Evolutionary conservation across 2,888 invertebrate species (phyloP).

Genomic region (Leucozona laternaria): DNA sequence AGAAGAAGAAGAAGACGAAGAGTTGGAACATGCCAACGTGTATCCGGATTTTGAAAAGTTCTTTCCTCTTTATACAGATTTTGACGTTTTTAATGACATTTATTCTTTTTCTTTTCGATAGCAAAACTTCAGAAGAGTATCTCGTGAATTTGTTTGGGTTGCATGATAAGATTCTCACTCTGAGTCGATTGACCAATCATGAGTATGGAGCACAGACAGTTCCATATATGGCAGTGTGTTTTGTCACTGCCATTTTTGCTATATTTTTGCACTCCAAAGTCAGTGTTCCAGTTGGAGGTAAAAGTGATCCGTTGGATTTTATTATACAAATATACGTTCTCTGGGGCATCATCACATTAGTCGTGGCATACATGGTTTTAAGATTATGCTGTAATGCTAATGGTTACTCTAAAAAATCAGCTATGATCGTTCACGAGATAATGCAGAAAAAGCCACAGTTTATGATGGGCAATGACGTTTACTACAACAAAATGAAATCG

Average conservation of each 20-base stretch:
- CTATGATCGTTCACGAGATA: constrained; percentile 83
- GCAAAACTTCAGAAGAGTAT: constrained; percentile 80
- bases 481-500: constrained; percentile 83
- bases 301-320: constrained; percentile 79
- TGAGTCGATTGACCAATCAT: constrained; percentile 80
- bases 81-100: background rate
- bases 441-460: constrained; percentile 84
- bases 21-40: constrained; percentile 34
- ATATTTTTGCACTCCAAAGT: constrained; percentile 83
- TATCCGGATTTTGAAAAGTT: constrained; percentile 51
- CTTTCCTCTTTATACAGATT: background rate
- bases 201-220: constrained; percentile 82
- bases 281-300: constrained; percentile 80
- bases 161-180: constrained; percentile 82
- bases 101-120: constrained; percentile 46
- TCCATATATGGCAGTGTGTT: constrained; percentile 82
- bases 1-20: constrained; percentile 37
- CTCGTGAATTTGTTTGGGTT: constrained; percentile 82
- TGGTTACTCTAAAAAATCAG: constrained; percentile 81
- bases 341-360: constrained; percentile 81
- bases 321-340: constrained; percentile 80
- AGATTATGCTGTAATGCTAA: constrained; percentile 82
- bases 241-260: constrained; percentile 82
- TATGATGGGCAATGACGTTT: constrained; percentile 83
- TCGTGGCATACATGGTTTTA: constrained; percentile 81